Percentiles rank a stretch among this genome's conserved stretches.
phyloP scores from a whole-genome alignment of 2,888 invertebrate genomes.

The Nomada ruficornis region DNA sequence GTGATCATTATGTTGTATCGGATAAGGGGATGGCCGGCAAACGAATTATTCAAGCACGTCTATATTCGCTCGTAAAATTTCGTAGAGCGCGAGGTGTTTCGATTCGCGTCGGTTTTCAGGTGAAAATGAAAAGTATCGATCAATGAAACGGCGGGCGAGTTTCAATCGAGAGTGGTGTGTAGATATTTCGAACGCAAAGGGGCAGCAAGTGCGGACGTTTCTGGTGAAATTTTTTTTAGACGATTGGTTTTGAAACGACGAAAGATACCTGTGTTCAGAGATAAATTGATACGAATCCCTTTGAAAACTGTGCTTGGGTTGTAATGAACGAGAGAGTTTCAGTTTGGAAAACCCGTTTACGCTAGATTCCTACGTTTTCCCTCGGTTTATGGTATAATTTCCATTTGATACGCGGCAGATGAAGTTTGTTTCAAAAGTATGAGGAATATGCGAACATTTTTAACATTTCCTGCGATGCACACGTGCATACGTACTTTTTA shows the following conservation, averaged over 20 bases:
- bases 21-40: too few species aligned
- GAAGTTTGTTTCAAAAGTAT: background rate
- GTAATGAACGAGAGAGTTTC: background rate
- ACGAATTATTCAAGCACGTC: background rate
- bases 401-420: background rate
- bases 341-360: background rate
- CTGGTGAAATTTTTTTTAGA: background rate
- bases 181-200: background rate
- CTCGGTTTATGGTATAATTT: background rate
- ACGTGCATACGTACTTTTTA: background rate
- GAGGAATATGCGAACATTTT: background rate
- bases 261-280: background rate
- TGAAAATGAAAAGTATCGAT: background rate
- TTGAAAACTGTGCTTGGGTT: background rate
- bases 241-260: background rate
- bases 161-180: background rate
- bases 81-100: background rate
- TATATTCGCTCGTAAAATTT: background rate
- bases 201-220: too few species aligned
- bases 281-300: background rate
- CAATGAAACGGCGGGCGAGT: conserved; percentile 1
- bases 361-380: background rate
- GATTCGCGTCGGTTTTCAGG: too few species aligned
- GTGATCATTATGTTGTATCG: too few species aligned
- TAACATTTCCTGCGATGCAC: too few species aligned